These are phyloP conservation scores for Ataeniobius toweri DNA, from an alignment of 2,797 vertebrate genomes.

Conservation along the genomic window DNA sequence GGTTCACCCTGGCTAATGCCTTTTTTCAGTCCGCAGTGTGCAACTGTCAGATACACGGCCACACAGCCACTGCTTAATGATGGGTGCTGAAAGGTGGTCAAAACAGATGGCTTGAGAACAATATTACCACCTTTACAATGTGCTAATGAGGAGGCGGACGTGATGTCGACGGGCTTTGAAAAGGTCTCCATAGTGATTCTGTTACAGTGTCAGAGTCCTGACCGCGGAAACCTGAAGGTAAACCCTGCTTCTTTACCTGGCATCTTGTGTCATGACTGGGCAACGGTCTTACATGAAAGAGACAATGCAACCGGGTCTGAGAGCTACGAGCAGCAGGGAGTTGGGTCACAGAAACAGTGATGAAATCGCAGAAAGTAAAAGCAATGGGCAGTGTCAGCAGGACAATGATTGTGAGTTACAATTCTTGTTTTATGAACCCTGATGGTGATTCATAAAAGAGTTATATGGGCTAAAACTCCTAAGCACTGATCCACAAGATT, in stretches of 20 bases:
- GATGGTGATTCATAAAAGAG: not conserved
- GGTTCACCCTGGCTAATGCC: slow-evolving; percentile 29
- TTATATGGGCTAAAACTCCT: slow-evolving; percentile 14
- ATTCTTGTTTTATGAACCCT: slow-evolving; percentile 20
- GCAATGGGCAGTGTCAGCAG: slow-evolving; percentile 12
- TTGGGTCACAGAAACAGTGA: not conserved
- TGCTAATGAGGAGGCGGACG: slow-evolving; percentile 64
- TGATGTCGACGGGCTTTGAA: slow-evolving; percentile 57
- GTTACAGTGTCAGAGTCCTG: slow-evolving; percentile 59
- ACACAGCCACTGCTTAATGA: slow-evolving; percentile 28
- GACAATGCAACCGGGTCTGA: slow-evolving; percentile 3
- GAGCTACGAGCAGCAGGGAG: not conserved
- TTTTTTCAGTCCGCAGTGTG: slow-evolving; percentile 24
- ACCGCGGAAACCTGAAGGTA: slow-evolving; percentile 45
- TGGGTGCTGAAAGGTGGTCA: slow-evolving; percentile 40
- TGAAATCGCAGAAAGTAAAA: slow-evolving; percentile 1
- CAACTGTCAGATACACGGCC: slow-evolving; percentile 9
- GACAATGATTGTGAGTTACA: slow-evolving; percentile 7
- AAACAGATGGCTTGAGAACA: slow-evolving; percentile 55
- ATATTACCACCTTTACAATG: slow-evolving; percentile 62
- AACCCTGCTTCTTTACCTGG: slow-evolving; percentile 22
- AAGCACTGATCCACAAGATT: not conserved
- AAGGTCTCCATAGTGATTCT: slow-evolving; percentile 69
- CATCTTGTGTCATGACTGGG: slow-evolving; percentile 20
- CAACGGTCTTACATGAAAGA: not conserved